Evolutionary conservation across 2,888 invertebrate species (phyloP).

Genomic region (Hipparchia semele): DNA sequence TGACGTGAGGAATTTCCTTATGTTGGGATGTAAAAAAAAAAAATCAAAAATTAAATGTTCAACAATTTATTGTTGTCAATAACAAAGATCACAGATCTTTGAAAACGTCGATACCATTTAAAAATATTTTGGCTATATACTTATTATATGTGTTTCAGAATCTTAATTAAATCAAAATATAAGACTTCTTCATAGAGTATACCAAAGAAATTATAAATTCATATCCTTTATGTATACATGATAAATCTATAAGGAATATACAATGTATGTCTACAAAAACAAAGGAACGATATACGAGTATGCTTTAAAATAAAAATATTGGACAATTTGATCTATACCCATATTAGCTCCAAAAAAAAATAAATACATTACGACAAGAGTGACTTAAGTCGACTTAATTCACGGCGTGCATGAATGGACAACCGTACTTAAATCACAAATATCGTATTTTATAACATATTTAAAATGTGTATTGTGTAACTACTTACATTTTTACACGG

Average conservation of each 20-base stretch:
- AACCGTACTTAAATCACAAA: no score
- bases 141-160: background rate
- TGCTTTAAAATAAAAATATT: background rate
- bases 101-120: conserved; percentile 55
- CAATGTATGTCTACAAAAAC: no score
- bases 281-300: background rate
- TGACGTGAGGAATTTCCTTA: background rate
- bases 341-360: background rate
- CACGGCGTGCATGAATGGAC: no score
- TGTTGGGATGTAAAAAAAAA: conserved; percentile 26
- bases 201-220: no score
- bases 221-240: no score
- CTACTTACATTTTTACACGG: no score
- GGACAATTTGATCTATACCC: background rate
- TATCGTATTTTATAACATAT: no score
- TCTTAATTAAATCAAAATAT: background rate
- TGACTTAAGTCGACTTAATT: no score
- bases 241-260: no score
- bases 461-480: no score
- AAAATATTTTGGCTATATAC: conserved; percentile 45
- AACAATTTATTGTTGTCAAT: conserved; percentile 76
- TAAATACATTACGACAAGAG: background rate
- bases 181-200: background rate
- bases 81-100: conserved; percentile 77
- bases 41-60: conserved; percentile 48